A percentile compares a stretch with the other conserved stretches of the same genome.
Conservation (phyloP, 1,140 invertebrate species). For the Lepidostoma basale region DNA sequence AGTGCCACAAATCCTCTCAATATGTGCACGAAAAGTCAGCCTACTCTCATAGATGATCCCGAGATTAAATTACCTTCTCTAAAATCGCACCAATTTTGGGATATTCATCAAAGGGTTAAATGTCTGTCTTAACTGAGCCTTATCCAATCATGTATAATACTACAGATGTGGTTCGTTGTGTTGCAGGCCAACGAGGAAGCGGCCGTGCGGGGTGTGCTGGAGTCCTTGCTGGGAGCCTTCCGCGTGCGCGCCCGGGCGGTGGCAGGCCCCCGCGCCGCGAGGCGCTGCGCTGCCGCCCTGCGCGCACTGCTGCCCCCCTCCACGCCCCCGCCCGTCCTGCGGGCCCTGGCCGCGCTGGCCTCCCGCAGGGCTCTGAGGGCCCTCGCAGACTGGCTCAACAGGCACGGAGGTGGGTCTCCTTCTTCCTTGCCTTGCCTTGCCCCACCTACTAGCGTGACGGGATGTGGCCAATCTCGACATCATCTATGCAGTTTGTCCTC, state of each 20-base stretch:
- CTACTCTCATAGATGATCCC: too few species aligned
- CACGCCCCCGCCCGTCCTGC: not conserved
- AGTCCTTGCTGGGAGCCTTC: not conserved
- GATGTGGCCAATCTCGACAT: too few species aligned
- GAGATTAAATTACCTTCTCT: too few species aligned
- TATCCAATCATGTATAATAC: too few species aligned
- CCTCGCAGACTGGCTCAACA: not conserved
- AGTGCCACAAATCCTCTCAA: too few species aligned
- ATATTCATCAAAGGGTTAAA: too few species aligned
- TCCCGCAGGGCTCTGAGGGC: not conserved
- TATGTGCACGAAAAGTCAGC: too few species aligned
- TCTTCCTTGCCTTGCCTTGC: not conserved
- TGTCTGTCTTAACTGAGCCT: too few species aligned
- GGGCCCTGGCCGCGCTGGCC: not conserved
- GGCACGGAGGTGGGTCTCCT: not conserved
- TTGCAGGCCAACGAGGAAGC: not conserved
- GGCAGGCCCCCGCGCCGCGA: not conserved
- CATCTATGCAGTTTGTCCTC: too few species aligned
- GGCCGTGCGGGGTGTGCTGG: not conserved
- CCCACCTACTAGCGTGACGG: too few species aligned
- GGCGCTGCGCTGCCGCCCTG: conserved; percentile 4
- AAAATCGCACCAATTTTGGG: too few species aligned
- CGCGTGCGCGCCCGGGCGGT: not conserved
- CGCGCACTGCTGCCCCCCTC: conserved; percentile 11
- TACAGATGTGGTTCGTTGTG: too few species aligned